Conservation (phyloP, 2,888 invertebrate species). For the Bellardia pandia region DNA sequence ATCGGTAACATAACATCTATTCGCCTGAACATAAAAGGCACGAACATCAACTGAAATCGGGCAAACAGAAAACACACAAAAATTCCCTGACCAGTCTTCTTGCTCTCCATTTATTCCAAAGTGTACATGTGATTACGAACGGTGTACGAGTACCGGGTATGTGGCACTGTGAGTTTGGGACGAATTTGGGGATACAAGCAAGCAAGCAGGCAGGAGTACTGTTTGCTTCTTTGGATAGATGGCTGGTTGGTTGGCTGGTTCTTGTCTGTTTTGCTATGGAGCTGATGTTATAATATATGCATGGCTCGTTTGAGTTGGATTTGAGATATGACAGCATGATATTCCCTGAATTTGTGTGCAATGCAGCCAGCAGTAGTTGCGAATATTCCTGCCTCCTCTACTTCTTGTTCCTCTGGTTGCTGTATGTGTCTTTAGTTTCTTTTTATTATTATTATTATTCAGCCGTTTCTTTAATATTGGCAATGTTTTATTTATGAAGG, state of each 20-base stretch:
- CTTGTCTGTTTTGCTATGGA: constrained; percentile 23
- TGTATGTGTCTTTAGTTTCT: constrained; percentile 17
- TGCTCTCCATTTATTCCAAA: constrained; percentile 32
- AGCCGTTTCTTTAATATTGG: constrained; percentile 44
- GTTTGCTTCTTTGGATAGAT: constrained; percentile 19
- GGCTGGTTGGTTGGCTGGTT: constrained; percentile 1
- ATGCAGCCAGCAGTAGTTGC: constrained; percentile 63
- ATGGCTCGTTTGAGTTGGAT: constrained; percentile 73
- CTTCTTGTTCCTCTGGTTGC: constrained; percentile 21
- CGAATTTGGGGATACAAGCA: constrained; percentile 23
- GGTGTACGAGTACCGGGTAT: constrained; percentile 12
- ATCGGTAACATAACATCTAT: constrained; percentile 73
- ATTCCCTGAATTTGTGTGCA: constrained; percentile 70
- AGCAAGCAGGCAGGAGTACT: not conserved
- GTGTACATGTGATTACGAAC: constrained; percentile 41
- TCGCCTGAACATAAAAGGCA: constrained; percentile 72
- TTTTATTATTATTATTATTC: constrained; percentile 28
- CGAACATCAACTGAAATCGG: constrained; percentile 57
- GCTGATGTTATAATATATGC: constrained; percentile 66
- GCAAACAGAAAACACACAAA: constrained; percentile 34
- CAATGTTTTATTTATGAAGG: constrained; percentile 73
- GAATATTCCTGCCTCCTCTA: constrained; percentile 39
- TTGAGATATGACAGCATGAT: constrained; percentile 73
- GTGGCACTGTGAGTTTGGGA: constrained; percentile 29
- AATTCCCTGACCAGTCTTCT: constrained; percentile 60